Evolutionary conservation across 2,888 invertebrate species (phyloP), one percentile per base, ranked within the genome.

Genomic region (Lasioglossum vierecki): DNA sequence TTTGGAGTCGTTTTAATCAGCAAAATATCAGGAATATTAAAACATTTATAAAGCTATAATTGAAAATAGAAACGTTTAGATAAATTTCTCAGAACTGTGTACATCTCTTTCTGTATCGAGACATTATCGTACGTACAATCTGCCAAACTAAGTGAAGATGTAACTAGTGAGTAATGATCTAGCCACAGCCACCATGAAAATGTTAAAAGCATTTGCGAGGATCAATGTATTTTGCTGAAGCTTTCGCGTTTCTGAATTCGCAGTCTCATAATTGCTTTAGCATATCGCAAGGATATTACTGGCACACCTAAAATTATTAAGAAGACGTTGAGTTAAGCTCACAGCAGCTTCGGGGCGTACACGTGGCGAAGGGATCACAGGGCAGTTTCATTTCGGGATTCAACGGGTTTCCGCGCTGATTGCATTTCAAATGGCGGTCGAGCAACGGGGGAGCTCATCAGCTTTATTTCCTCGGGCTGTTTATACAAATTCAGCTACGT

Each of bases 381-480:
- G n/a, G 11, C n/a, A 41, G 18, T 49, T 70, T 73, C 30, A 57
- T 53, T 57, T 60, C 63, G 63, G 41, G 18, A 60, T n/a, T 26
- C 39, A 41, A 35, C 60, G n/a, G 30, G 15, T 72, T 77, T 75
- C 39, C 49, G 44, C 18, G 35, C 71, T 70, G 66, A 77, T 77
- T 77, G 76, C 77, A 77, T 72, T 73, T 30, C 66, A 30, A 46
- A 71, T 68, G 39, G 22, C 11, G 63, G 9, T 26, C 1, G 63
- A n/a, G 73, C 22, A 57, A 57, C 39, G 18, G 49, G 13, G 39
- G 22, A 39, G 41, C 46, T 39, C 66, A 30, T 73, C 77, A 53
- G 39, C 49, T 44, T 72, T 77, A 82, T 73, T 72, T 82, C 66
- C 77, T 35, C 44, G n/a, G 73, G 60, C 73, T 75, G 72, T 77